Percentiles rank a stretch among this genome's conserved stretches.
phyloP scores from a whole-genome alignment of 1,140 invertebrate genomes.

The Habropoda laboriosa region DNA sequence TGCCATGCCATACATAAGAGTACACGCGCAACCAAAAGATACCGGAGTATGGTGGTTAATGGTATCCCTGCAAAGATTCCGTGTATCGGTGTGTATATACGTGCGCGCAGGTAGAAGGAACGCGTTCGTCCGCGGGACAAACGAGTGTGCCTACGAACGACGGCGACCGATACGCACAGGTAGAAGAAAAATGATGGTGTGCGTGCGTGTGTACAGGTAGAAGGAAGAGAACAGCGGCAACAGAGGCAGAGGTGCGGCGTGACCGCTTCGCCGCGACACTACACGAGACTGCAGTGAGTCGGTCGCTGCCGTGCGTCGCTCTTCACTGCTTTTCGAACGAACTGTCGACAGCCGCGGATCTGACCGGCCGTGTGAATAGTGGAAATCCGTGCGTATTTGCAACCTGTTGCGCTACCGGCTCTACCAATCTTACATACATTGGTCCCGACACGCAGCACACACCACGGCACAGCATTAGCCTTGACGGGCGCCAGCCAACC shows the following conservation, averaged over 20 bases:
- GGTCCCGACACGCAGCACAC: not conserved
- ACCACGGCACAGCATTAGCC: constrained; percentile 58
- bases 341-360: constrained; percentile 25
- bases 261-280: constrained; percentile 42
- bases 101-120: constrained; percentile 45
- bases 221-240: constrained; percentile 50
- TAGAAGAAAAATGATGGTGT: constrained; percentile 41
- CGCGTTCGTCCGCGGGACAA: constrained; percentile 18
- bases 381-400: constrained; percentile 10
- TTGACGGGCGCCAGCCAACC: constrained; percentile 75
- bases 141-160: not conserved
- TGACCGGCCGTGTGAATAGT: not conserved
- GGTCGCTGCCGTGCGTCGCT: constrained; percentile 29
- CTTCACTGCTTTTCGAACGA: constrained; percentile 21
- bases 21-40: constrained; percentile 5
- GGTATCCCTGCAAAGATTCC: not conserved
- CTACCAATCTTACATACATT: not conserved
- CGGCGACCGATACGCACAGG: constrained; percentile 4
- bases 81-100: constrained; percentile 6
- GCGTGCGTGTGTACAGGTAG: constrained; percentile 34
- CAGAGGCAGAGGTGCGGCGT: constrained; percentile 41
- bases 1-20: not conserved
- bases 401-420: constrained; percentile 34
- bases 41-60: not conserved
- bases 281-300: constrained; percentile 55